Conservation (phyloP, 2,888 invertebrate genomes). For the Flexamia atlantica region DNA sequence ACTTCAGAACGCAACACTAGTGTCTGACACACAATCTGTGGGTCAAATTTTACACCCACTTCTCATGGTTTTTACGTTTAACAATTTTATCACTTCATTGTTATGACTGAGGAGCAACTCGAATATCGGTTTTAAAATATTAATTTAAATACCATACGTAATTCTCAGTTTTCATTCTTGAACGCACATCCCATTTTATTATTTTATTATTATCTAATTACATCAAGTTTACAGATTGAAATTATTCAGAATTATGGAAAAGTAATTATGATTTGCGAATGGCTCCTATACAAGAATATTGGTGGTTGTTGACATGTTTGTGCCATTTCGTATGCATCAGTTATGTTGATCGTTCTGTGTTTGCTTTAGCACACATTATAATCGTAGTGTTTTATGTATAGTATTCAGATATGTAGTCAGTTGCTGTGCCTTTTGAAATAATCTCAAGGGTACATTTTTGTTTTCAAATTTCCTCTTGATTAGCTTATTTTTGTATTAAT, state of each 20-base stretch:
- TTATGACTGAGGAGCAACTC: neutral
- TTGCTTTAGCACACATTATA: constrained; percentile 25
- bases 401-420: constrained; percentile 19
- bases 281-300: neutral
- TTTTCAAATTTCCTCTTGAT: neutral
- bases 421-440: constrained; percentile 47
- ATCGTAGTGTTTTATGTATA: constrained; percentile 29
- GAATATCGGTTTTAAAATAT: no score
- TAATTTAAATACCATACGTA: no score
- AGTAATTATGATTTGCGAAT: neutral
- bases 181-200: neutral
- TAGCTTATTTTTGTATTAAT: neutral
- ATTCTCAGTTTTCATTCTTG: no score
- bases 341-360: constrained; percentile 11
- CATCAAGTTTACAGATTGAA: neutral
- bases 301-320: neutral
- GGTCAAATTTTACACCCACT: neutral
- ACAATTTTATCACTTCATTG: neutral
- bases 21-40: constrained; percentile 32
- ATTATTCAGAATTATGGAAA: neutral
- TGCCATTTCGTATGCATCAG: constrained; percentile 3
- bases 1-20: constrained; percentile 27
- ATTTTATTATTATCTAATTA: neutral
- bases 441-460: constrained; percentile 47
- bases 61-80: constrained; percentile 28